Evolutionary conservation across 2,888 invertebrate genomes (phyloP).

Genomic region (Drosophila colorata): DNA sequence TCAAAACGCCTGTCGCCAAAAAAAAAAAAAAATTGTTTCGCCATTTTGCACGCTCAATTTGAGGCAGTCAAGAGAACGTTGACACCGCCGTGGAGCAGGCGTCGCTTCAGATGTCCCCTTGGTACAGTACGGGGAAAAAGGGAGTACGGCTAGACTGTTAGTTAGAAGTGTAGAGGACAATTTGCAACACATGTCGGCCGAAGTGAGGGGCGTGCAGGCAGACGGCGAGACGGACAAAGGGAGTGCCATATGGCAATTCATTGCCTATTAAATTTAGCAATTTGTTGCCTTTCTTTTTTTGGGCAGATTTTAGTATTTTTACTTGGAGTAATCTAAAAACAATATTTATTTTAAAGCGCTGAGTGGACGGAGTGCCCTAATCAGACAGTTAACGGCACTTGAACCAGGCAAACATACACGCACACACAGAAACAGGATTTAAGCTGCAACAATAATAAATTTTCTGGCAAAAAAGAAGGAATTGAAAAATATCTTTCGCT

Average conservation of each 20-base stretch:
- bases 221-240: slow-evolving; percentile 9
- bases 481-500: slow-evolving; percentile 62
- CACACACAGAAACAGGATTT: slow-evolving; percentile 68
- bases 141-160: slow-evolving; percentile 30
- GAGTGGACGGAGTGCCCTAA: slow-evolving; percentile 75
- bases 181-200: slow-evolving; percentile 59
- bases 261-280: slow-evolving; percentile 73
- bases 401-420: slow-evolving; percentile 33
- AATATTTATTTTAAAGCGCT: slow-evolving; percentile 82
- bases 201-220: slow-evolving; percentile 35
- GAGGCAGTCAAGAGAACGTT: slow-evolving; percentile 59
- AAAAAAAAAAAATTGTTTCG: slow-evolving; percentile 11
- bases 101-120: slow-evolving; percentile 25
- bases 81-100: slow-evolving; percentile 52
- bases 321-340: slow-evolving; percentile 72
- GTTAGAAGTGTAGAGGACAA: slow-evolving; percentile 26
- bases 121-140: slow-evolving; percentile 3
- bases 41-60: slow-evolving; percentile 78
- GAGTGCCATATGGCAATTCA: slow-evolving; percentile 59
- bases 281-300: slow-evolving; percentile 50
- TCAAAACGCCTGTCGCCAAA: slow-evolving; percentile 22
- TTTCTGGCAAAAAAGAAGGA: slow-evolving; percentile 56
- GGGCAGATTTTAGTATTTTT: slow-evolving; percentile 65
- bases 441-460: slow-evolving; percentile 81
- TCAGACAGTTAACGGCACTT: slow-evolving; percentile 78